These are phyloP conservation scores for Orchesella cincta DNA, from an alignment of 1,140 invertebrate species.

Conservation along the genomic window DNA sequence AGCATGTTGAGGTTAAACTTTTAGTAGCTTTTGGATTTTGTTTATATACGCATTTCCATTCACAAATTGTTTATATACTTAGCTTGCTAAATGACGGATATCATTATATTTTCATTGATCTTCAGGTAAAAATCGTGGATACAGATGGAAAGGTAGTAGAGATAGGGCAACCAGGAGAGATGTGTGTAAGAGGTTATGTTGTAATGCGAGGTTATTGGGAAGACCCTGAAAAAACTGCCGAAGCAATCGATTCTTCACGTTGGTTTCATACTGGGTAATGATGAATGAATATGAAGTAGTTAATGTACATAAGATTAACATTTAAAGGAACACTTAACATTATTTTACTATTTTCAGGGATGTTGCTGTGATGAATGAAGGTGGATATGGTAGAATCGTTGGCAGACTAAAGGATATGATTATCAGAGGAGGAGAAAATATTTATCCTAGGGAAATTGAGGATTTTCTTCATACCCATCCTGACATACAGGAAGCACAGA, in stretches of 20 bases:
- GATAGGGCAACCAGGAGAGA: constrained; percentile 51
- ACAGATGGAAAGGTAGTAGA: constrained; percentile 42
- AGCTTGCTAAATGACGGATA: too few relatives aligned
- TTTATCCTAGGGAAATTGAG: constrained; percentile 68
- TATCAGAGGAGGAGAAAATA: constrained; percentile 70
- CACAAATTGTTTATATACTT: too few relatives aligned
- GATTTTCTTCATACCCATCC: constrained; percentile 65
- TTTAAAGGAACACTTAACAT: background rate
- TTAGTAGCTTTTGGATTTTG: too few relatives aligned
- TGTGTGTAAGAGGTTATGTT: constrained; percentile 77
- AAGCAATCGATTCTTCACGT: constrained; percentile 55
- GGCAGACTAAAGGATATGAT: constrained; percentile 69
- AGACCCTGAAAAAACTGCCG: constrained; percentile 76
- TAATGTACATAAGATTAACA: too few relatives aligned
- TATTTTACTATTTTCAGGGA: constrained; percentile 58
- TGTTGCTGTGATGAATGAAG: constrained; percentile 61
- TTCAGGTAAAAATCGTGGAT: constrained; percentile 48
- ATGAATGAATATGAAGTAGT: too few relatives aligned
- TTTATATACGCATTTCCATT: too few relatives aligned
- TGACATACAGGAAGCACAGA: constrained; percentile 62
- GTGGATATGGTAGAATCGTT: constrained; percentile 63
- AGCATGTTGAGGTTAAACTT: constrained; percentile 40
- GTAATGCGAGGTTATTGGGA: constrained; percentile 86
- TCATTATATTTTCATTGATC: too few relatives aligned
- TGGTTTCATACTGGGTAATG: constrained; percentile 1